Conservation (phyloP, 1,140 invertebrate species). For the Papilio polytes region DNA sequence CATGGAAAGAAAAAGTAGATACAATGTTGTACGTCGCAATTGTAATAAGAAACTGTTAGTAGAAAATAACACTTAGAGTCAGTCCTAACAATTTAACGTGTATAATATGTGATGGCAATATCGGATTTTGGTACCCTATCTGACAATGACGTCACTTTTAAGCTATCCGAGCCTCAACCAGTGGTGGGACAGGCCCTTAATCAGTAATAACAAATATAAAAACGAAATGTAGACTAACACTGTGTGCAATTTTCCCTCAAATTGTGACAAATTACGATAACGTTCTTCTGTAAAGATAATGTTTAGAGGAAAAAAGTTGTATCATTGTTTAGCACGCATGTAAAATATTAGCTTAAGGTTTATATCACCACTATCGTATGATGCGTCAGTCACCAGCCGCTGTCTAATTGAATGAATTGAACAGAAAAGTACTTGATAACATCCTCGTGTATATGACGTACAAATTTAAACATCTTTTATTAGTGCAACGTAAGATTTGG, state of each 20-base stretch:
- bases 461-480: not conserved
- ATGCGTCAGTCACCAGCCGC: not conserved
- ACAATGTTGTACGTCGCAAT: not conserved
- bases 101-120: no score
- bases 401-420: slow-evolving; percentile 12
- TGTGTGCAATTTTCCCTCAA: not conserved
- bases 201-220: not conserved
- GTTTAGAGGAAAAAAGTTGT: not conserved
- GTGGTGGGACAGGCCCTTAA: not conserved
- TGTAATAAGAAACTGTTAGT: not conserved
- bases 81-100: no score
- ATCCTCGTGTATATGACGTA: slow-evolving; percentile 8
- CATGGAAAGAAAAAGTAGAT: not conserved
- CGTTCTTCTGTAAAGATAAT: not conserved
- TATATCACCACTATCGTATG: not conserved
- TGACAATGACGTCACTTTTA: no score
- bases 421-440: slow-evolving; percentile 12
- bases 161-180: no score
- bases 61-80: not conserved
- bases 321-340: slow-evolving; percentile 21
- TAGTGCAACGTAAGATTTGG: not conserved
- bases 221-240: not conserved
- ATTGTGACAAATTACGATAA: not conserved
- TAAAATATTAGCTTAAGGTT: not conserved
- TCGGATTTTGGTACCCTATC: no score